Evolutionary conservation across 2,888 invertebrate species (phyloP).

Genomic region (Ophion obscuratus): DNA sequence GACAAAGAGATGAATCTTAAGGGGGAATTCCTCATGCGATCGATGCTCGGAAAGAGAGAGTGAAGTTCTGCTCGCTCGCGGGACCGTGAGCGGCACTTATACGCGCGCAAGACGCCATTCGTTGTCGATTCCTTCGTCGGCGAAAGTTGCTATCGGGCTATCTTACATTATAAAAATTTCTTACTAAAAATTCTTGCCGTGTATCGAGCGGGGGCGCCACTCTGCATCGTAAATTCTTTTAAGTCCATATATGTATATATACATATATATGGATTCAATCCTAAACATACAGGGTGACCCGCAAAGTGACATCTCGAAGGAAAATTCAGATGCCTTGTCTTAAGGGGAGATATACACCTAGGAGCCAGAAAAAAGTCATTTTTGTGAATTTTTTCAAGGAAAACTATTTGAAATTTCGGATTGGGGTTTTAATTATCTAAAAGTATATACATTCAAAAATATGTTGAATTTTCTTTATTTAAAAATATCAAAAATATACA

Average conservation of each 20-base stretch:
- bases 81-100: conserved; percentile 43
- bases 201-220: conserved; percentile 15
- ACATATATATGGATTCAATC: too few species aligned
- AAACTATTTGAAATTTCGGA: too few species aligned
- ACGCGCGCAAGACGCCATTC: conserved; percentile 14
- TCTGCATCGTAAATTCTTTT: neutral
- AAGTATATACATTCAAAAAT: too few species aligned
- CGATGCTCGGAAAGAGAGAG: conserved; percentile 63
- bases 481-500: too few species aligned
- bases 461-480: too few species aligned
- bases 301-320: too few species aligned
- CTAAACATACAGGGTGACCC: too few species aligned
- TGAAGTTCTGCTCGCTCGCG: conserved; percentile 55
- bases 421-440: too few species aligned
- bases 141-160: conserved; percentile 64
- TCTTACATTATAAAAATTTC: conserved; percentile 18
- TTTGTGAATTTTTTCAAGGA: too few species aligned
- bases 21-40: conserved; percentile 16
- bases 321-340: too few species aligned
- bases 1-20: conserved; percentile 30
- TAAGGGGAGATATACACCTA: too few species aligned
- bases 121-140: conserved; percentile 59
- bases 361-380: too few species aligned
- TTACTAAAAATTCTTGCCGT: conserved; percentile 22
- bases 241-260: neutral